Evolutionary conservation across 1,140 invertebrate species (phyloP).

Genomic region (Rhopalosiphum padi): DNA sequence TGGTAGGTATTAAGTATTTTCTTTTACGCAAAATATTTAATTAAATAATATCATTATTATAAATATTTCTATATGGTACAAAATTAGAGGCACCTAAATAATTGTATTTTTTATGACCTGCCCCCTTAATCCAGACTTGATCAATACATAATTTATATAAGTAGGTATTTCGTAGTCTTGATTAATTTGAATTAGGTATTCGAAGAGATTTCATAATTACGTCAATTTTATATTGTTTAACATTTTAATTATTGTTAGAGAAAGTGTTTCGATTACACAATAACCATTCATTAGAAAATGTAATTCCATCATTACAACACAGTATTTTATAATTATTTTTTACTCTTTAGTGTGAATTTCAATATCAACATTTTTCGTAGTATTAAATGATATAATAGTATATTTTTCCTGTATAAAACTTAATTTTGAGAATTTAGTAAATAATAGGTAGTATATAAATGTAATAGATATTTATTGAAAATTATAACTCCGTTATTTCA

Average conservation of each 20-base stretch:
- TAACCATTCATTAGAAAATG: constrained; percentile 24
- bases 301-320: constrained; percentile 1
- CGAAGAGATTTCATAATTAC: constrained; percentile 14
- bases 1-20: not conserved
- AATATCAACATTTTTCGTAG: not conserved
- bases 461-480: not conserved
- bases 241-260: constrained; percentile 30
- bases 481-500: not conserved
- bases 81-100: no score
- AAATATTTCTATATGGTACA: not conserved
- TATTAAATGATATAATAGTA: not conserved
- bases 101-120: no score
- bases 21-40: not conserved
- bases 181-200: not conserved
- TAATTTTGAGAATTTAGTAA: not conserved
- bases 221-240: constrained; percentile 8
- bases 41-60: not conserved
- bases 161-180: not conserved
- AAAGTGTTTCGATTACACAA: constrained; percentile 30
- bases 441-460: not conserved
- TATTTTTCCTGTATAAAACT: not conserved
- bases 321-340: not conserved
- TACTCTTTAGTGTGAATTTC: constrained; percentile 8
- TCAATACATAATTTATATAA: not conserved
- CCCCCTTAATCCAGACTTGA: not conserved